Percentiles rank a stretch among this genome's conserved stretches.
These are phyloP conservation scores for Dusona sp. DNA, from an alignment of 2,888 invertebrate genomes.

Conservation along the genomic window DNA sequence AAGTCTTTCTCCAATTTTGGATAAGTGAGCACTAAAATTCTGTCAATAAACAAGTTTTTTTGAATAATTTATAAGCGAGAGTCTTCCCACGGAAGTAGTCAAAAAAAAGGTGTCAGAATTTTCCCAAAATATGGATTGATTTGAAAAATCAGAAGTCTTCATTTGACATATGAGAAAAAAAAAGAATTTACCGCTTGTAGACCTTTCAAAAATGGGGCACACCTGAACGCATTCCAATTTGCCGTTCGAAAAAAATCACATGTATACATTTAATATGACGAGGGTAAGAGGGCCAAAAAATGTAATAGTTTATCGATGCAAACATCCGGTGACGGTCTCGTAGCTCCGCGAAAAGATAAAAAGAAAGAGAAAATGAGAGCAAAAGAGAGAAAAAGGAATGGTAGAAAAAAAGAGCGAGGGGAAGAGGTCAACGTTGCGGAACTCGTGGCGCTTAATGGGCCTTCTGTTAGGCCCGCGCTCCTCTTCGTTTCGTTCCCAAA, in stretches of 20 bases:
- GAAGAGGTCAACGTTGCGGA: conserved; percentile 44
- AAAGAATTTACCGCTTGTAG: background rate
- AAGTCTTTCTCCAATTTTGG: too few species aligned
- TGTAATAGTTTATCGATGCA: conserved; percentile 43
- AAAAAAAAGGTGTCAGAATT: background rate
- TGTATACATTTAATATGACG: background rate
- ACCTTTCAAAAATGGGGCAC: background rate
- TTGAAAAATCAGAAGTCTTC: background rate
- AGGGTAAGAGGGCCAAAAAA: background rate
- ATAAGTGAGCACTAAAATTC: too few species aligned
- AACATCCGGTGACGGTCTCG: conserved; percentile 50
- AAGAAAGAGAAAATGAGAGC: background rate
- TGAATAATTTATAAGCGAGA: too few species aligned
- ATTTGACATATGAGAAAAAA: background rate
- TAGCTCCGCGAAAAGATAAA: background rate
- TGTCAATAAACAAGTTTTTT: too few species aligned
- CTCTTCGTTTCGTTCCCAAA: conserved; percentile 35
- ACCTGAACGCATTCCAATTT: background rate
- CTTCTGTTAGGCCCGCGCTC: background rate
- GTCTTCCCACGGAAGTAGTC: background rate
- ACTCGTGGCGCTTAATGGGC: conserved; percentile 42
- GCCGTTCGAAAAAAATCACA: background rate
- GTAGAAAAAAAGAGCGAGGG: background rate
- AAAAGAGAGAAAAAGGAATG: background rate
- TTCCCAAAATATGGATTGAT: background rate